Evolutionary conservation across 53 echinoderm and acorn worm species (phyloP).

Genomic region (Zoroaster sp.): DNA sequence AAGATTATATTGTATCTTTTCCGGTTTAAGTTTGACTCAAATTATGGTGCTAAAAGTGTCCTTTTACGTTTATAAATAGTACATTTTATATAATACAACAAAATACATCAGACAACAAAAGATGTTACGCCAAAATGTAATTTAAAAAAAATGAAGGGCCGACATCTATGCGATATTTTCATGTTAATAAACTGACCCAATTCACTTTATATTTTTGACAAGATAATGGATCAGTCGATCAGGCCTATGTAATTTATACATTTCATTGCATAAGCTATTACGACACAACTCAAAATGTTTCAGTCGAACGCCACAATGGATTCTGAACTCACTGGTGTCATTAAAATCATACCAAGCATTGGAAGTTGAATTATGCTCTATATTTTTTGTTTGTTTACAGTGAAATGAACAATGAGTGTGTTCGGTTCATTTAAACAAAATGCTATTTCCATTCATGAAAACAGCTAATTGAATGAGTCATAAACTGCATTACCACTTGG

Average conservation of each 20-base stretch:
- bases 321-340: not conserved
- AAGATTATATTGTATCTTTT: not conserved
- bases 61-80: not conserved
- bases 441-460: constrained; percentile 15
- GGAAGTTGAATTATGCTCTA: not conserved
- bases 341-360: not conserved
- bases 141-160: not conserved
- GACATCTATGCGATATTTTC: not conserved
- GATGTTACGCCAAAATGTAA: not conserved
- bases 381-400: not conserved
- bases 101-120: not conserved
- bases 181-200: not conserved
- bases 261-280: no score
- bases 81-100: not conserved
- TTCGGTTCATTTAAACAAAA: no score
- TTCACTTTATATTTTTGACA: not conserved
- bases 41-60: not conserved
- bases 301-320: not conserved
- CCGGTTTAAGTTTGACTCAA: not conserved
- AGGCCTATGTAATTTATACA: no score
- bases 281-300: not conserved
- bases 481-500: constrained; percentile 18
- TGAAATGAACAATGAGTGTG: no score
- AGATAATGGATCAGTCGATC: not conserved
- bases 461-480: constrained; percentile 19